Conservation (phyloP, 1,140 invertebrate genomes). For the Sweltsa coloradensis region DNA sequence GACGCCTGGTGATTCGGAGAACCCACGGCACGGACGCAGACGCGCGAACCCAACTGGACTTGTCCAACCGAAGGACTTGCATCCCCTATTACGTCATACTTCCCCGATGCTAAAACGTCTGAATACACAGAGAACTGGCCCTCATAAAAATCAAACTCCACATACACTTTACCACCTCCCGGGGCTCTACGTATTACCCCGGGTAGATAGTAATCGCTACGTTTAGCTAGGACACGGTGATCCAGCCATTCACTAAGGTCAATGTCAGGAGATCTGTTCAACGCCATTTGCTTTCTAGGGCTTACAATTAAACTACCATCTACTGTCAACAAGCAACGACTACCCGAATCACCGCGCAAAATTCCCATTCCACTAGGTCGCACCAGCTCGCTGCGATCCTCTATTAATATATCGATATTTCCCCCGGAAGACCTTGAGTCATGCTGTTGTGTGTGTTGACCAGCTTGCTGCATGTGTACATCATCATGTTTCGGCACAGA, state of each 20-base stretch:
- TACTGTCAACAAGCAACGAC: slow-evolving; percentile 2
- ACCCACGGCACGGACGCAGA: slow-evolving; percentile 44
- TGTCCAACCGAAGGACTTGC: slow-evolving; percentile 76
- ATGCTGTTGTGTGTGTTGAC: slow-evolving; percentile 16
- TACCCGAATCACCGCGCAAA: too few species aligned
- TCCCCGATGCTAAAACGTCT: slow-evolving; percentile 40
- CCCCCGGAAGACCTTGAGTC: too few species aligned
- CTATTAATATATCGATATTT: too few species aligned
- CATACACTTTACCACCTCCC: slow-evolving; percentile 46
- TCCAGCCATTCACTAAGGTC: slow-evolving; percentile 85
- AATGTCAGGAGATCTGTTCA: slow-evolving; percentile 41
- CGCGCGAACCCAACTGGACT: slow-evolving; percentile 48
- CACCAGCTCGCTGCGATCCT: too few species aligned
- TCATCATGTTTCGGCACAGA: slow-evolving; percentile 2
- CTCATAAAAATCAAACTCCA: slow-evolving; percentile 57
- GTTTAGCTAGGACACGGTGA: slow-evolving; percentile 78
- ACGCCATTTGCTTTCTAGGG: slow-evolving; percentile 22
- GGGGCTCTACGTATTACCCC: slow-evolving; percentile 55
- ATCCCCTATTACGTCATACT: slow-evolving; percentile 84
- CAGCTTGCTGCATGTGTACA: slow-evolving; percentile 18
- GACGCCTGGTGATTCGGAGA: slow-evolving; percentile 36
- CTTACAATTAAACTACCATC: slow-evolving; percentile 17
- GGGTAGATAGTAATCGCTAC: slow-evolving; percentile 67
- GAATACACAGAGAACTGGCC: slow-evolving; percentile 42
- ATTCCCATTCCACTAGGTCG: too few species aligned